Base-by-base conservation (phyloP, 2,888 invertebrate species). In the Pyrocoelia pectoralis region DNA sequence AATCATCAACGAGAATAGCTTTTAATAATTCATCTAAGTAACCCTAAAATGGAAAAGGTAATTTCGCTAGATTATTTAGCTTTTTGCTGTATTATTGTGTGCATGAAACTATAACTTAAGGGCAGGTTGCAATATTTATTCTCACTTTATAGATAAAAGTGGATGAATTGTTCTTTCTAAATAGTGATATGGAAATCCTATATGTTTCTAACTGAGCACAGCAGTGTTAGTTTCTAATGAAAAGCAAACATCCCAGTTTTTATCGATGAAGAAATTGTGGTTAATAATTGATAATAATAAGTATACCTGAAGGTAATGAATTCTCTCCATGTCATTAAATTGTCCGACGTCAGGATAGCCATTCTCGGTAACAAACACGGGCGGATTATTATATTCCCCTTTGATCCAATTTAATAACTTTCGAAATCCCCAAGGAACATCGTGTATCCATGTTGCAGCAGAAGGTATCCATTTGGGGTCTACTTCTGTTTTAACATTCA, bases 371-470 rank as follows among this genome's bases (percentile, higher is more conserved):
- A 89, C 76, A 61, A 83, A 84, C 8, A 89, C 80, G 46, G 83
- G 77, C 0, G 87, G 86, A 75, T 88, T 86, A 43, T 73, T 63
- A 60, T 78, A 80, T 40, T 75, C 72, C 0, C 71, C 67, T 61
- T 74, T 78, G 19, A 81, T 82, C 82, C 86, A 85, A 13, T 82
- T 78, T 0, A 90, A 74, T 0, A 88, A 64, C 67, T 86, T 86
- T 64, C 81, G 76, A 65, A 90, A 83, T 0, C 88, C 88, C 84
- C 85, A 85, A 0, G 89, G 87, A 1, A 86, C 85, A 61, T 84
- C 83, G 83, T 74, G 82, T 28, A 87, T 72, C 86, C 86, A 86
- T 4, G 80, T 73, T 1, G 85, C 83, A 66, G 83, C 82, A 1
- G 81, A 76, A 12, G 76, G 80, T 8, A 84, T 83, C 86, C 87